Conservation (phyloP, 1,140 invertebrate species). For the Aphelinus certus region DNA sequence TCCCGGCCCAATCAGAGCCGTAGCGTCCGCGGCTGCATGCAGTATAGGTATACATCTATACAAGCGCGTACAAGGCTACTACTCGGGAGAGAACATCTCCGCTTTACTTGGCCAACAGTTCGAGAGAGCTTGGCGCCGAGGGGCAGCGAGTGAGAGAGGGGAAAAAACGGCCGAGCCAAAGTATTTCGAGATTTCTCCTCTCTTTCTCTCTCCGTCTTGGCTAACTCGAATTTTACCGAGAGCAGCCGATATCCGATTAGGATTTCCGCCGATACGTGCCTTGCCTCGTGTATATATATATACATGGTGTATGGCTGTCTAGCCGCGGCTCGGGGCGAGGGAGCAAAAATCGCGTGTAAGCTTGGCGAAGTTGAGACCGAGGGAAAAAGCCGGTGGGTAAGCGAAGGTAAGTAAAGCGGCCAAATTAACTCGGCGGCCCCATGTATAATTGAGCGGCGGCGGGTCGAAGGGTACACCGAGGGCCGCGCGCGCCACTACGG, state of each 20-base stretch:
- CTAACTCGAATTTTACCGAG: neutral
- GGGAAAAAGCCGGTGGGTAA: neutral
- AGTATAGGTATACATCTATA: no score
- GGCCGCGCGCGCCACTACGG: neutral
- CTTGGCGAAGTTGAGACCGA: constrained; percentile 6
- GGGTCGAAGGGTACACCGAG: neutral
- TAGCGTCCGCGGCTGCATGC: no score
- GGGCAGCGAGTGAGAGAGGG: no score
- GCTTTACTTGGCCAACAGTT: no score
- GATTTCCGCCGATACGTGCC: neutral
- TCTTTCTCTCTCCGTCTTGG: neutral
- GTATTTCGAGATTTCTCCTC: neutral
- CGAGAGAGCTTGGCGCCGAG: no score
- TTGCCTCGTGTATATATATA: neutral
- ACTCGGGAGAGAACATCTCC: no score
- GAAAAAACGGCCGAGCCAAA: neutral
- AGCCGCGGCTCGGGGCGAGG: neutral
- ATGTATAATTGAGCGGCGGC: constrained; percentile 40
- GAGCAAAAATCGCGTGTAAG: constrained; percentile 1
- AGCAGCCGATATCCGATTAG: constrained; percentile 1
- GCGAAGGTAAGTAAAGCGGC: constrained; percentile 12
- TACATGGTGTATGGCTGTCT: neutral
- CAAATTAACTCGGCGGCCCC: constrained; percentile 40
- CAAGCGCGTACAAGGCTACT: no score
- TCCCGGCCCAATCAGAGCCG: neutral